Evolutionary conservation across 2,797 vertebrate species (phyloP), one percentile per base, ranked within the genome.

Genomic region (Falco berigora): DNA sequence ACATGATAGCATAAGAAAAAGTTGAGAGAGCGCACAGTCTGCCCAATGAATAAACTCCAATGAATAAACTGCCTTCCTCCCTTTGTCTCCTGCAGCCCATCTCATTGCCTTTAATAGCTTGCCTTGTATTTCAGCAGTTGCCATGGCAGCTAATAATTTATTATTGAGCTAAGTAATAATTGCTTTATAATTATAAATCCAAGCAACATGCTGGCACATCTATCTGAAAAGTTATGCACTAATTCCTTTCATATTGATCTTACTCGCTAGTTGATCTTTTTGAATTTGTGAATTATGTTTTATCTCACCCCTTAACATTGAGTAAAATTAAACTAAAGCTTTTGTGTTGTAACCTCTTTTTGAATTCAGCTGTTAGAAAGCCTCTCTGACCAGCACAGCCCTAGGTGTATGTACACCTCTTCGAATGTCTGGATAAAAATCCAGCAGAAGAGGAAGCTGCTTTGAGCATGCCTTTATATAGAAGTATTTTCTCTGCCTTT

Each of bases 111-210:
- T 85, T 94, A 95, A 87, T 74, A 96, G 64, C 88, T 87, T 83
- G 68, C 81, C 64, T 90, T 92, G 58, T 68, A 92, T 89, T 93
- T 89, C 75, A 62, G 78, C 49, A 40, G 96, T 97, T 97, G 93
- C 95, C 72, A 96, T 97, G 90, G 95, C 81, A 97, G 93, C 94
- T 92, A 93, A 92, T 93, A 97, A 95, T 97, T 97, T 96, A 95
- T 96, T 95, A 95, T 66, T 89, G 93, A 96, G 75, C 90, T 89
- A 76, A 92, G 78, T 89, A 96, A 94, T 96, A 93, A 96, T 86
- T 95, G 72, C 88, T 97, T 97, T 93, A 86, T 94, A 96, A 96
- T 96, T 96, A 91, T 64, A 97, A 97, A 96, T 85, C 90, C 50
- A 92, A 90, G 88, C 81, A 95, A 73, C 81, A 92, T 78, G 90